Base-by-base conservation (phyloP, 2,888 invertebrate species). In the Tipula vernalis region DNA sequence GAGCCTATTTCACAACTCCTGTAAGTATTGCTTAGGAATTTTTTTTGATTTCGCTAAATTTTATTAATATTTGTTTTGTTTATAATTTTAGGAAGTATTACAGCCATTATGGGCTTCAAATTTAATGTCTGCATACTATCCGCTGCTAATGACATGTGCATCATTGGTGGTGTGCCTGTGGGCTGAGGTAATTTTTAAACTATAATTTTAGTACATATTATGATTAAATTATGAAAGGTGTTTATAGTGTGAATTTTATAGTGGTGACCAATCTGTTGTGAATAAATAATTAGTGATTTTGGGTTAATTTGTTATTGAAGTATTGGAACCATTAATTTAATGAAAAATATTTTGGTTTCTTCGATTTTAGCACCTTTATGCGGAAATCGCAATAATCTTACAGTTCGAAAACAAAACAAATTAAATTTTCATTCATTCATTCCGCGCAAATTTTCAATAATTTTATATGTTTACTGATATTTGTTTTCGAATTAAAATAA, bases 101-200 rank as follows among this genome's bases (percentile, higher is more conserved):
- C 94, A 95, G 91, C 95, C 96, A 89, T 95, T 95, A 88, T 97
- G 97, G 97, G 95, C 97, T 10, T 95, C 95, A 87, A 96, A 96
- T 90, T 93, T 98, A 84, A 93, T 97, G 89, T 97, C 97, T 36
- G 97, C 97, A 0, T 98, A 97, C 92, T 98, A 98, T 92, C 97
- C 98, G 0, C 93, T 98, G 84, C 93, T 98, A 87, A 94, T 98
- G 93, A 96, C 97, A 10, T 97, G 97, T 86, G 96, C 97, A 0
- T 98, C 98, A 0, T 93, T 98, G 87, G 96, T 98, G 88, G 97
- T 98, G 88, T 98, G 98, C 92, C 96, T 97, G 91, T 98, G 98
- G 98, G 98, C 98, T 71, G 98, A 98, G 95, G 96, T 96, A 91
- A 94, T 94, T 93, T 71, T 86, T 57, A 44, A 12, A 6, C 44